Conservation (phyloP, 2,888 invertebrate species). For the Drosophila greeni region DNA sequence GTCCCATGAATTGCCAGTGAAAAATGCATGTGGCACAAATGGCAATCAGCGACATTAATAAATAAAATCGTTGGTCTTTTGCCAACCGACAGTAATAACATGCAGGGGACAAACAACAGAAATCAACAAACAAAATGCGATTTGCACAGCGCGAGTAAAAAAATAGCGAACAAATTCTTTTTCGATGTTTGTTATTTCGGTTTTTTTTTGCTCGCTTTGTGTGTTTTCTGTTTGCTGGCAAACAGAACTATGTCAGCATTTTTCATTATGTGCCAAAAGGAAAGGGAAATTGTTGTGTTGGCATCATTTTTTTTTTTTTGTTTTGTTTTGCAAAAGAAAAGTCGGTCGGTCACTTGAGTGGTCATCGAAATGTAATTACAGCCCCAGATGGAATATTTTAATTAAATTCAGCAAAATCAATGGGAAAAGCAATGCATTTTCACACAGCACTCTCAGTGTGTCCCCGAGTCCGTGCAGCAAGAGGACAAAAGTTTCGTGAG, state of each 20-base stretch:
- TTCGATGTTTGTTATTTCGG: conserved; percentile 28
- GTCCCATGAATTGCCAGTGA: conserved; percentile 29
- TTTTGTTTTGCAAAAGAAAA: neutral
- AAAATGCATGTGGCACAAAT: conserved; percentile 55
- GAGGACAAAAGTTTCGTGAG: conserved; percentile 25
- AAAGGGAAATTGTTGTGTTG: conserved; percentile 33
- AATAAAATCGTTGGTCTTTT: conserved; percentile 53
- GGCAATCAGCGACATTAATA: conserved; percentile 57
- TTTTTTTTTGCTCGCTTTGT: conserved; percentile 2
- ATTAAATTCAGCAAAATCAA: conserved; percentile 31
- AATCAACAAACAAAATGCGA: conserved; percentile 40
- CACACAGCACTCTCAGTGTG: conserved; percentile 6
- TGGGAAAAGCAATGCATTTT: conserved; percentile 8
- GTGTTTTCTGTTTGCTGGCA: conserved; percentile 34
- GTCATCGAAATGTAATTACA: conserved; percentile 38
- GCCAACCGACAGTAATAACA: conserved; percentile 50
- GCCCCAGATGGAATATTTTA: conserved; percentile 27
- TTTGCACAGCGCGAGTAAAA: conserved; percentile 17
- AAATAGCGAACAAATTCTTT: conserved; percentile 23
- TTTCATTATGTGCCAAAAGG: conserved; percentile 44
- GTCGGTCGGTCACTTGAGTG: conserved; percentile 27
- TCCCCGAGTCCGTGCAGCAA: neutral
- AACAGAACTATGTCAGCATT: conserved; percentile 48
- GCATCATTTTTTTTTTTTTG: conserved; percentile 16
- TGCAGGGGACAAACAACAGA: conserved; percentile 38